phyloP scores from a whole-genome alignment of 1,140 invertebrate species.

The Euborellia annulipes region DNA sequence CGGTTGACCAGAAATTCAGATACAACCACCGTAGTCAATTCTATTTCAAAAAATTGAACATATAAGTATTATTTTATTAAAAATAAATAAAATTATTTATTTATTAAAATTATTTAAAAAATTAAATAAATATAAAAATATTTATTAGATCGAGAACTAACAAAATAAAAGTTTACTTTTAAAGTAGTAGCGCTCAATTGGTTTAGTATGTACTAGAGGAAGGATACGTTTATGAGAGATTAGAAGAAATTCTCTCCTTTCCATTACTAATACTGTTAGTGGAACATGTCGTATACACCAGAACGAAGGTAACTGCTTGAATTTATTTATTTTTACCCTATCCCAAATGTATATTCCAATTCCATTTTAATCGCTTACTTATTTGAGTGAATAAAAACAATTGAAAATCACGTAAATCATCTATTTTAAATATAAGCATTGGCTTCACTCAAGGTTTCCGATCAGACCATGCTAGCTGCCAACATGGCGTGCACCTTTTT shows the following conservation, averaged over 20 bases:
- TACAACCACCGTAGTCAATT: too few species aligned
- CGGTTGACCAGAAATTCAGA: too few species aligned
- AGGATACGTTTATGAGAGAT: slow-evolving; percentile 22
- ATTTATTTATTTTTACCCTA: background rate
- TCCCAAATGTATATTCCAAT: slow-evolving; percentile 7
- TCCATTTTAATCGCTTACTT: too few species aligned
- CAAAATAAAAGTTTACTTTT: too few species aligned
- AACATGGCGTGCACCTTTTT: slow-evolving; percentile 48
- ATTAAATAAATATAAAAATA: background rate
- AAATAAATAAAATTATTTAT: too few species aligned
- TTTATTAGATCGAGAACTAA: background rate
- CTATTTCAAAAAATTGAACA: too few species aligned
- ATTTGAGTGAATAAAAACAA: too few species aligned
- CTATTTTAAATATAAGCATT: too few species aligned
- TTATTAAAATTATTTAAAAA: background rate
- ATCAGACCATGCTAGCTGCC: slow-evolving; percentile 34
- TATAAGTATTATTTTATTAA: too few species aligned
- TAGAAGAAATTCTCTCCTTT: slow-evolving; percentile 39
- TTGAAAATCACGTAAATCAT: too few species aligned
- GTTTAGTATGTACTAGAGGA: slow-evolving; percentile 4
- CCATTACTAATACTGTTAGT: slow-evolving; percentile 48
- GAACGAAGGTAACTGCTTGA: slow-evolving; percentile 52
- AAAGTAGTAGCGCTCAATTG: too few species aligned
- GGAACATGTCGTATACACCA: slow-evolving; percentile 56
- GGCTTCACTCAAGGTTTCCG: slow-evolving; percentile 5